Percentiles rank a stretch among this genome's conserved stretches.
Evolutionary conservation across 1,140 invertebrate species (phyloP).

Genomic region (Psilanteris sp.): DNA sequence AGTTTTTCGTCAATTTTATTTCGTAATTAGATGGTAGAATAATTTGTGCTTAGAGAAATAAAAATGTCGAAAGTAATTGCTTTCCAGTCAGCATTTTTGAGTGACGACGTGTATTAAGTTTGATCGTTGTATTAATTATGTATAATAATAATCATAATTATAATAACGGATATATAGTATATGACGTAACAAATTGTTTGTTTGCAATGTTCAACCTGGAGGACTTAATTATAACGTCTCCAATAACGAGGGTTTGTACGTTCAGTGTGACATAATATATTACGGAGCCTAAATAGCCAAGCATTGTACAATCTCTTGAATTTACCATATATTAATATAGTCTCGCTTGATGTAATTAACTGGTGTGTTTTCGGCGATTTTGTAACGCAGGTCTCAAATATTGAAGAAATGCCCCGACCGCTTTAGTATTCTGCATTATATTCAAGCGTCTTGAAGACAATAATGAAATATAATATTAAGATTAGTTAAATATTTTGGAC

Average conservation of each 20-base stretch:
- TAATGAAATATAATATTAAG: too few relatives aligned
- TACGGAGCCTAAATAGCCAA: slow-evolving; percentile 67
- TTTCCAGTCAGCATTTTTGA: too few relatives aligned
- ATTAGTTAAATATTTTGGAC: too few relatives aligned
- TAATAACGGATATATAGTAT: slow-evolving; percentile 17
- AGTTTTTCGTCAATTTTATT: too few relatives aligned
- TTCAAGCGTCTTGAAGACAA: too few relatives aligned
- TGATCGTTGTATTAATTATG: too few relatives aligned
- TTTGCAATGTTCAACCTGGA: slow-evolving; percentile 17
- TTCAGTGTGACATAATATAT: slow-evolving; percentile 68
- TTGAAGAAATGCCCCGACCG: slow-evolving; percentile 2
- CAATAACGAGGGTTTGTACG: slow-evolving; percentile 69
- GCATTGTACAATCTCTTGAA: slow-evolving; percentile 63
- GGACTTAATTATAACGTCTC: slow-evolving; percentile 73
- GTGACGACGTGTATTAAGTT: too few relatives aligned
- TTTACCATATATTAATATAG: slow-evolving; percentile 70
- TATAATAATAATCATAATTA: neutral
- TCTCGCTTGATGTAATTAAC: slow-evolving; percentile 73
- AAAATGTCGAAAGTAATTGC: too few relatives aligned
- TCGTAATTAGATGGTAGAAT: too few relatives aligned
- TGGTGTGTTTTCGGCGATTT: slow-evolving; percentile 66
- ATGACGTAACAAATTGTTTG: slow-evolving; percentile 42
- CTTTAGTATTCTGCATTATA: too few relatives aligned
- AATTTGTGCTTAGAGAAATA: too few relatives aligned
- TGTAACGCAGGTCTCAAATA: slow-evolving; percentile 3